Conservation (phyloP, 1,140 invertebrate species). For the Bombus fervidus region DNA sequence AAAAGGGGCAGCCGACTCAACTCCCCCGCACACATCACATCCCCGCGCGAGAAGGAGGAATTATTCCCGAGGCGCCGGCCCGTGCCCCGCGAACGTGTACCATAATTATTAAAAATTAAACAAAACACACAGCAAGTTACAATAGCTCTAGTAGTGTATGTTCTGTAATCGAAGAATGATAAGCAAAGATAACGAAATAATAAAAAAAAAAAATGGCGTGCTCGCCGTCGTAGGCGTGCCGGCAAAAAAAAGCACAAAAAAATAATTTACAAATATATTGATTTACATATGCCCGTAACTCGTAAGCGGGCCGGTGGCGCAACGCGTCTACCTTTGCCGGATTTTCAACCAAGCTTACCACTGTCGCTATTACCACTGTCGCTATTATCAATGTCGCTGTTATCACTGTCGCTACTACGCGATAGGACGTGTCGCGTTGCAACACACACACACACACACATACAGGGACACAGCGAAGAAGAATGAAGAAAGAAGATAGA, state of each 20-base stretch:
- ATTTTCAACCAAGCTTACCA: conserved; percentile 37
- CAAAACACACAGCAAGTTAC: conserved; percentile 79
- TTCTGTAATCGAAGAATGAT: conserved; percentile 82
- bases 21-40: conserved; percentile 38
- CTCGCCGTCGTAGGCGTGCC: conserved; percentile 41
- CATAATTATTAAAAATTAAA: conserved; percentile 76
- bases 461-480: neutral
- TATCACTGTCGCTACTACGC: too few relatives aligned
- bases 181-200: conserved; percentile 72
- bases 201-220: conserved; percentile 71
- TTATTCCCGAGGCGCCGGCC: conserved; percentile 71
- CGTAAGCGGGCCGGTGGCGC: conserved; percentile 79
- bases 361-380: neutral
- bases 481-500: neutral
- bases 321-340: conserved; percentile 59
- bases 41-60: conserved; percentile 61
- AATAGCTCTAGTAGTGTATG: conserved; percentile 83
- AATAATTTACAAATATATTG: conserved; percentile 84
- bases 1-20: conserved; percentile 29
- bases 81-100: conserved; percentile 77
- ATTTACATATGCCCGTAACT: conserved; percentile 84
- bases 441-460: too few relatives aligned
- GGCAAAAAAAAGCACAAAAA: conserved; percentile 77
- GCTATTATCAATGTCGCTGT: too few relatives aligned
- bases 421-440: too few relatives aligned